Percentiles rank a stretch among this genome's conserved stretches.
Conservation (phyloP, 2,888 invertebrate genomes). For the Dynastes tityus region DNA sequence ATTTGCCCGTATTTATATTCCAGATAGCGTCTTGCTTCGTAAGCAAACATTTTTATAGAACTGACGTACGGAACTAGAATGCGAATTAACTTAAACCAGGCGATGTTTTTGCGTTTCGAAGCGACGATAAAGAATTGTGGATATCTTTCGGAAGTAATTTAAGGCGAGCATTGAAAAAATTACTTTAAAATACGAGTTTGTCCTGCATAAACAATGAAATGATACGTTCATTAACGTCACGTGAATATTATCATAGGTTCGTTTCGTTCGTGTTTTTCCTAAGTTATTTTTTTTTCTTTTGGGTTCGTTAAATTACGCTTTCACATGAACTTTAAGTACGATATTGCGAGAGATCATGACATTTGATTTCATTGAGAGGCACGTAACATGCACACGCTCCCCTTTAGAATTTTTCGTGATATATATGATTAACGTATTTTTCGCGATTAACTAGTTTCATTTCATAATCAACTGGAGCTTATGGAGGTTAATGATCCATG, state of each 20-base stretch:
- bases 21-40: constrained; percentile 2
- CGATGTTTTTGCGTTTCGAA: background rate
- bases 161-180: background rate
- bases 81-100: background rate
- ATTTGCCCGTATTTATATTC: constrained; percentile 9
- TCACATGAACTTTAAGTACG: constrained; percentile 5
- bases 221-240: background rate
- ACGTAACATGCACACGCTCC: background rate
- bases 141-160: background rate
- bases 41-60: too few relatives aligned
- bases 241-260: background rate
- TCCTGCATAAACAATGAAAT: background rate
- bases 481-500: too few relatives aligned
- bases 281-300: background rate
- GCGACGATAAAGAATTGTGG: background rate
- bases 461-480: too few relatives aligned
- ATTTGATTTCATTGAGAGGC: background rate
- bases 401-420: too few relatives aligned
- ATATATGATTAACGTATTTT: background rate
- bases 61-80: too few relatives aligned
- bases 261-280: constrained; percentile 14
- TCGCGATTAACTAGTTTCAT: too few relatives aligned
- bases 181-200: constrained; percentile 9
- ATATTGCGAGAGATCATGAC: constrained; percentile 1
- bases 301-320: constrained; percentile 5